Conservation (phyloP, 2,797 vertebrate species). For the Xenops minutus region DNA sequence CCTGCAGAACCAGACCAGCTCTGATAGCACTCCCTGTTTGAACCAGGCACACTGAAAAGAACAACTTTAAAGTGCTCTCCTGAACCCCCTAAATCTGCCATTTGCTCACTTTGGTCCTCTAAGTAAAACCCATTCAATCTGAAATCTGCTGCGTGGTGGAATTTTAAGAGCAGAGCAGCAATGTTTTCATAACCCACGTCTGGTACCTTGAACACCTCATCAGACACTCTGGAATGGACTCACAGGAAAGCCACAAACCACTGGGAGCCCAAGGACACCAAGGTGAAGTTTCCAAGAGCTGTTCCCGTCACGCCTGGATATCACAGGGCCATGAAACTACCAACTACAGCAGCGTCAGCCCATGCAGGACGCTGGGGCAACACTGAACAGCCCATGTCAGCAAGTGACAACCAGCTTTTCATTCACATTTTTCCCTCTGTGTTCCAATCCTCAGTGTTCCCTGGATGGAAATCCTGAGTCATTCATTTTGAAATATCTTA, state of each 20-base stretch:
- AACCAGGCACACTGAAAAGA: background rate
- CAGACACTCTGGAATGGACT: background rate
- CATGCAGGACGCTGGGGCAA: background rate
- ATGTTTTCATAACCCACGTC: background rate
- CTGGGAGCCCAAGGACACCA: background rate
- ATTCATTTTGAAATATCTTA: background rate
- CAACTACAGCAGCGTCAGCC: background rate
- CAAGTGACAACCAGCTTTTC: background rate
- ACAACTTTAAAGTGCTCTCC: background rate
- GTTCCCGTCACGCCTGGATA: background rate
- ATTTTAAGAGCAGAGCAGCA: background rate
- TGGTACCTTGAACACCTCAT: background rate
- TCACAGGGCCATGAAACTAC: background rate
- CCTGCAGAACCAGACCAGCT: background rate
- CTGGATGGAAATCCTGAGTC: background rate
- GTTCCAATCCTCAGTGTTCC: background rate
- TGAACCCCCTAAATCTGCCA: background rate
- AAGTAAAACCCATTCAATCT: background rate
- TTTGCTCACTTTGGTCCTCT: background rate
- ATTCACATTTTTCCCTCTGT: background rate
- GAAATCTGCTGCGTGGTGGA: background rate
- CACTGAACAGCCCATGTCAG: background rate
- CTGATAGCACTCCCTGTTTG: background rate
- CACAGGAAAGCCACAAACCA: conserved; percentile 10
- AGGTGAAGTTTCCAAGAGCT: background rate